These are phyloP conservation scores for Siniperca undulata DNA, from an alignment of 2,797 vertebrate species.

Conservation along the genomic window DNA sequence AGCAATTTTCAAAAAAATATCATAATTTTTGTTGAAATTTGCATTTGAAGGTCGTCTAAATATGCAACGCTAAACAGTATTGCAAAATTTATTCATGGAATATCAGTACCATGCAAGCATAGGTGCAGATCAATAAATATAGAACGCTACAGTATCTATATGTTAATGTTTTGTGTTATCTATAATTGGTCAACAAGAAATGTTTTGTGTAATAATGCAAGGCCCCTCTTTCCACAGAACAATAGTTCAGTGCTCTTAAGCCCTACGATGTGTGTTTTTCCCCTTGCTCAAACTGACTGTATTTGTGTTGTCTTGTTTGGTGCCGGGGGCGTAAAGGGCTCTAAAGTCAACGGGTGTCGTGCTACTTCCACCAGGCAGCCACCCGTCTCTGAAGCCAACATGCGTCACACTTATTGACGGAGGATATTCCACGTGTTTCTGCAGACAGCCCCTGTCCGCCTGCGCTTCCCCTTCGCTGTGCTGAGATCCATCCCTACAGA, in stretches of 20 bases:
- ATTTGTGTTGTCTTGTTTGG: slow-evolving; percentile 78
- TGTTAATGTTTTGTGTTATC: slow-evolving; percentile 51
- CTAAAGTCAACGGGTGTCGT: slow-evolving; percentile 83
- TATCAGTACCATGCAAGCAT: not conserved
- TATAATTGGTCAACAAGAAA: slow-evolving; percentile 40
- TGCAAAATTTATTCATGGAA: slow-evolving; percentile 16
- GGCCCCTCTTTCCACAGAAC: slow-evolving; percentile 41
- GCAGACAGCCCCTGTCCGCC: slow-evolving; percentile 73
- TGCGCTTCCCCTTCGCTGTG: slow-evolving; percentile 55
- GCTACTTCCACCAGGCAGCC: slow-evolving; percentile 81
- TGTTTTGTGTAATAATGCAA: slow-evolving; percentile 27
- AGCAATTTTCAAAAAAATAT: not conserved
- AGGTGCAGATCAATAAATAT: slow-evolving; percentile 20
- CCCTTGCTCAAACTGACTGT: slow-evolving; percentile 63
- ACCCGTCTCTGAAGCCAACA: slow-evolving; percentile 77
- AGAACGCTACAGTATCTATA: slow-evolving; percentile 7
- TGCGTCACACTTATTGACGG: slow-evolving; percentile 76
- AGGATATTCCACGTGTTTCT: slow-evolving; percentile 72
- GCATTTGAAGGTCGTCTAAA: not conserved
- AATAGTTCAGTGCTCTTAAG: slow-evolving; percentile 66
- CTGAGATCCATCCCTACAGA: slow-evolving; percentile 82
- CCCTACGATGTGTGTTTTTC: slow-evolving; percentile 44
- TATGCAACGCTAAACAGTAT: not conserved
- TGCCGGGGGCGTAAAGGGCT: slow-evolving; percentile 70
- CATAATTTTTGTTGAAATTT: not conserved